Evolutionary conservation across 2,888 invertebrate genomes (phyloP).

Genomic region (Onthophagus sagittarius): DNA sequence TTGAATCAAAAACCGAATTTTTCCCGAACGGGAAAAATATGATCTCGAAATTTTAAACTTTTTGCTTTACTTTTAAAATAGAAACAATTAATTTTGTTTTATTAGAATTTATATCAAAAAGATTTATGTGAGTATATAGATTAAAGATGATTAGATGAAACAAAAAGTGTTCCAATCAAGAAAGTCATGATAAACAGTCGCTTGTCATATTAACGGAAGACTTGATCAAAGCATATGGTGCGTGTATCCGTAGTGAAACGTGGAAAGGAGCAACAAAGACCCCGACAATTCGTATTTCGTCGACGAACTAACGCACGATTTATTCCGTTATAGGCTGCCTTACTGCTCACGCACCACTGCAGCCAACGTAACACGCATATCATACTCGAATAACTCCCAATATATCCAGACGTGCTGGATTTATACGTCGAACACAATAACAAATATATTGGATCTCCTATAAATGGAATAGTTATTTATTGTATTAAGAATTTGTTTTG

Average conservation of each 20-base stretch:
- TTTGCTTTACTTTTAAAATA: background rate
- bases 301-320: slow-evolving; percentile 36
- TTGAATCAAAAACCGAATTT: background rate
- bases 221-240: slow-evolving; percentile 45
- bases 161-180: slow-evolving; percentile 40
- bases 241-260: slow-evolving; percentile 36
- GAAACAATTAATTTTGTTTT: too few species aligned
- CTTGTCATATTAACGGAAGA: slow-evolving; percentile 42
- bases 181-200: slow-evolving; percentile 42
- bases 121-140: too few species aligned
- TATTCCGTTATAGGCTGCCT: slow-evolving; percentile 35
- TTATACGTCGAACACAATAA: background rate
- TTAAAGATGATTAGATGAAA: slow-evolving; percentile 24
- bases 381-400: slow-evolving; percentile 19
- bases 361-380: slow-evolving; percentile 19
- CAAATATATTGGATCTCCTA: background rate
- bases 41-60: background rate
- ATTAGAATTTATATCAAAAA: too few species aligned
- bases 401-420: slow-evolving; percentile 8
- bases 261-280: background rate
- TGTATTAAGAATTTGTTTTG: too few species aligned
- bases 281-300: slow-evolving; percentile 25
- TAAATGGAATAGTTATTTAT: too few species aligned
- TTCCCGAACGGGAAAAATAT: slow-evolving; percentile 1
- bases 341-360: slow-evolving; percentile 32